Evolutionary conservation across 2,888 invertebrate species (phyloP).

Genomic region (Hofmannophila pseudospretella): DNA sequence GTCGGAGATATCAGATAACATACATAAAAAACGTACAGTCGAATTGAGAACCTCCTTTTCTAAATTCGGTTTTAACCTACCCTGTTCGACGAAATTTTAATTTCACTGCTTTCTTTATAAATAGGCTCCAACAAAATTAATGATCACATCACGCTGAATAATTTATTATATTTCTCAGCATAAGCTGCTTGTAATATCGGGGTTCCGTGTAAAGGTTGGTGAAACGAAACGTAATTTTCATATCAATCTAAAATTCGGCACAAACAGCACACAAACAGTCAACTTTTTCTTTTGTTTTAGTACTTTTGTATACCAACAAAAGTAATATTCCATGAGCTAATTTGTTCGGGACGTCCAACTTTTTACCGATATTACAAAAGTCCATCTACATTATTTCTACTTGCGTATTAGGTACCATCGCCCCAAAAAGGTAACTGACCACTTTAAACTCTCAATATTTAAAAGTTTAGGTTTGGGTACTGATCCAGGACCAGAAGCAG

Average conservation of each 20-base stretch:
- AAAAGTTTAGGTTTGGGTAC: too few relatives aligned
- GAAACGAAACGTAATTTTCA: conserved; percentile 1
- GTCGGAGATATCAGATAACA: too few relatives aligned
- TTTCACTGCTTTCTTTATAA: conserved; percentile 13
- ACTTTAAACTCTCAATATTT: too few relatives aligned
- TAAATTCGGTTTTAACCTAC: too few relatives aligned
- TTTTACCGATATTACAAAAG: neutral
- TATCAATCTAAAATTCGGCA: neutral
- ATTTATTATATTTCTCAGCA: conserved; percentile 19
- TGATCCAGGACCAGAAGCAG: too few relatives aligned
- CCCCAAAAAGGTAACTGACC: too few relatives aligned
- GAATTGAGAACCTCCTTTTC: too few relatives aligned
- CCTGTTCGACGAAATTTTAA: conserved; percentile 11
- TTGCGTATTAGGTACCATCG: too few relatives aligned
- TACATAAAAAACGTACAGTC: too few relatives aligned
- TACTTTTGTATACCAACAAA: neutral
- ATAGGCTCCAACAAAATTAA: conserved; percentile 17
- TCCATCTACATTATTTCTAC: too few relatives aligned
- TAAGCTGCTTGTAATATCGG: conserved; percentile 15
- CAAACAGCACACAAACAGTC: too few relatives aligned
- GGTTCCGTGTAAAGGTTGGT: conserved; percentile 13
- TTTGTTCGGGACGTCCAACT: neutral
- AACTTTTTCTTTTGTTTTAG: neutral
- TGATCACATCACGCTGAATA: conserved; percentile 21
- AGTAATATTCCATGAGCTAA: neutral